phyloP scores from a whole-genome alignment of 1,140 invertebrate species.

The Meloidogyne floridensis region DNA sequence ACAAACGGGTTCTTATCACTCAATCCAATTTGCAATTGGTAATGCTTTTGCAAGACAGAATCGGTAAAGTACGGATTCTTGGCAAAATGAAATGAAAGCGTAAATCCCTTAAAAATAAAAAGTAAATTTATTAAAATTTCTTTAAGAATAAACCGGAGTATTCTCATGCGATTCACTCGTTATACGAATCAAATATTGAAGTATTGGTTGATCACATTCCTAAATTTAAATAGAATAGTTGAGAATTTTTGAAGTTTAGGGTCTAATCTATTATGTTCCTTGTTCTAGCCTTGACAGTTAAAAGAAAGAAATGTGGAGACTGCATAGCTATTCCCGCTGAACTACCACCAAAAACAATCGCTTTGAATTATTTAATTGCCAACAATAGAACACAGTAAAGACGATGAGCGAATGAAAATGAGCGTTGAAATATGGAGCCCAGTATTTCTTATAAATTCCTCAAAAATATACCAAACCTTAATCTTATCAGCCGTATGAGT shows the following conservation, averaged over 20 bases:
- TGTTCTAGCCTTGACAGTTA: too few relatives aligned
- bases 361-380: too few relatives aligned
- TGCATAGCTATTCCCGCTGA: too few relatives aligned
- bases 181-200: conserved; percentile 87
- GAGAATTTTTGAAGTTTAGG: too few relatives aligned
- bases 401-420: too few relatives aligned
- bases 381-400: too few relatives aligned
- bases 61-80: conserved; percentile 97
- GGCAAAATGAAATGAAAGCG: conserved; percentile 88
- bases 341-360: too few relatives aligned
- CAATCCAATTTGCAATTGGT: conserved; percentile 86
- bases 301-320: too few relatives aligned
- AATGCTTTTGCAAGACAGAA: conserved; percentile 87
- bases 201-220: conserved; percentile 89
- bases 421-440: too few relatives aligned
- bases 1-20: conserved; percentile 80
- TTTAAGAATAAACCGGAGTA: conserved; percentile 72
- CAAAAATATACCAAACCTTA: not conserved
- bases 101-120: conserved; percentile 76
- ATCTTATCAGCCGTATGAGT: conserved; percentile 81
- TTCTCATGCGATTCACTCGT: conserved; percentile 77
- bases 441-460: too few relatives aligned
- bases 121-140: not conserved
- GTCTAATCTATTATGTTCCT: too few relatives aligned
- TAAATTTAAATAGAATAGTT: conserved; percentile 43